Percentiles rank a stretch among this genome's conserved stretches.
Conservation (phyloP, 2,888 invertebrate genomes). For the Microctonus brassicae region DNA sequence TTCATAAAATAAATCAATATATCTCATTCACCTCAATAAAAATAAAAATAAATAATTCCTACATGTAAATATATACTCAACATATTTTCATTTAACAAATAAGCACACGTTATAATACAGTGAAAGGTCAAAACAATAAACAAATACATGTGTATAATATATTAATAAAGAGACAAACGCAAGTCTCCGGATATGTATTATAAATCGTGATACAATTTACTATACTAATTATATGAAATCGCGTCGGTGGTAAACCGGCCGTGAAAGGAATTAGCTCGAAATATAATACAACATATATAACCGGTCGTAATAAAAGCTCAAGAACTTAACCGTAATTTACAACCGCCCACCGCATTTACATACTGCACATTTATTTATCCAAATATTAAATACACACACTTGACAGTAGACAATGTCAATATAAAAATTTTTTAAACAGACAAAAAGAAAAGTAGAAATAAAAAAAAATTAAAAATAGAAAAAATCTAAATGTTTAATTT, state of each 20-base stretch:
- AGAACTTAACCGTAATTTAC: slow-evolving; percentile 16
- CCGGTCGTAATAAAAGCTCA: slow-evolving; percentile 21
- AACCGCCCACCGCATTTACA: not conserved
- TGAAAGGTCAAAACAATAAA: slow-evolving; percentile 30
- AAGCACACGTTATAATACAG: slow-evolving; percentile 20
- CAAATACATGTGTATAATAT: not conserved
- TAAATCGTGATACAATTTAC: slow-evolving; percentile 34
- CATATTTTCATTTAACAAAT: slow-evolving; percentile 8
- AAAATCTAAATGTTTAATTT: too few species aligned
- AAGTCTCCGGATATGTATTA: slow-evolving; percentile 18
- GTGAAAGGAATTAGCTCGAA: slow-evolving; percentile 34
- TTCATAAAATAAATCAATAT: slow-evolving; percentile 20
- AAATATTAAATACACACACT: too few species aligned
- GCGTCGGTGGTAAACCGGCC: slow-evolving; percentile 32
- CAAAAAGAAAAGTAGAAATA: too few species aligned
- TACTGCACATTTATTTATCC: too few species aligned
- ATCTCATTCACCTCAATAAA: too few species aligned
- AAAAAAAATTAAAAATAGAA: too few species aligned
- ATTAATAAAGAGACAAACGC: too few species aligned
- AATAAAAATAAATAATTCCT: slow-evolving; percentile 10
- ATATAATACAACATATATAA: too few species aligned
- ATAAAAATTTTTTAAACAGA: too few species aligned
- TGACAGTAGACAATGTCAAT: too few species aligned
- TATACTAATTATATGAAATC: slow-evolving; percentile 39
- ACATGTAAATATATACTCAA: not conserved